Conservation (phyloP, 2,888 invertebrate species). For the Plusia festucae region DNA sequence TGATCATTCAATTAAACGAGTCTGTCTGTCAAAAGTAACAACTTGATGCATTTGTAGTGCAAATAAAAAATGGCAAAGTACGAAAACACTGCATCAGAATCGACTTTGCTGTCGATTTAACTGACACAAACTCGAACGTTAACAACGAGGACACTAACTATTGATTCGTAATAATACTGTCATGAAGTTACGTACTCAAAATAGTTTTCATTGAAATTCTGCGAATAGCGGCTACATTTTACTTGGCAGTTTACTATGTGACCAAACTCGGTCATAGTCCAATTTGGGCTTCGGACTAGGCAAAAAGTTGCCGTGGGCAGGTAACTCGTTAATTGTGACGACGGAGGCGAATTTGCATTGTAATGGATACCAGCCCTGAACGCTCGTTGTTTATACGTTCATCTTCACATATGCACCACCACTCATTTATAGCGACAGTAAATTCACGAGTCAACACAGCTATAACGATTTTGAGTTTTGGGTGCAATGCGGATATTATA, state of each 20-base stretch:
- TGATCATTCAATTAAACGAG: conserved; percentile 32
- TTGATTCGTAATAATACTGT: conserved; percentile 50
- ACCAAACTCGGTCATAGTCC: conserved; percentile 77
- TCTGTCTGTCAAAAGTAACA: conserved; percentile 17
- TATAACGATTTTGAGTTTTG: conserved; percentile 55
- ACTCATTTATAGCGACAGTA: conserved; percentile 66
- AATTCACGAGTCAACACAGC: conserved; percentile 64
- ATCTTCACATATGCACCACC: conserved; percentile 69
- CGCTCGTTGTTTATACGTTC: conserved; percentile 71
- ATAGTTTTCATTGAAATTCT: conserved; percentile 50
- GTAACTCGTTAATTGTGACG: conserved; percentile 81
- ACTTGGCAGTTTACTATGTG: conserved; percentile 54
- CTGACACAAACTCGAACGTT: conserved; percentile 28
- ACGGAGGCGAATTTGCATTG: conserved; percentile 83
- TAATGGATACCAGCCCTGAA: conserved; percentile 79
- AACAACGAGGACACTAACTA: conserved; percentile 33
- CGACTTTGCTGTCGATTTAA: conserved; percentile 22
- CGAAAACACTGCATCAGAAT: conserved; percentile 26
- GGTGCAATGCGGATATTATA: conserved; percentile 46
- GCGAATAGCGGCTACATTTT: conserved; percentile 33
- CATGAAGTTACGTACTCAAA: conserved; percentile 43
- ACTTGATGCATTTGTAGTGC: conserved; percentile 16
- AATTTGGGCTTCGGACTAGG: conserved; percentile 74
- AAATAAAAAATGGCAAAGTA: conserved; percentile 29
- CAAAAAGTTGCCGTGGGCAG: conserved; percentile 81